phyloP scores from a whole-genome alignment of 2,888 invertebrate genomes.

The Acrobasis repandana region DNA sequence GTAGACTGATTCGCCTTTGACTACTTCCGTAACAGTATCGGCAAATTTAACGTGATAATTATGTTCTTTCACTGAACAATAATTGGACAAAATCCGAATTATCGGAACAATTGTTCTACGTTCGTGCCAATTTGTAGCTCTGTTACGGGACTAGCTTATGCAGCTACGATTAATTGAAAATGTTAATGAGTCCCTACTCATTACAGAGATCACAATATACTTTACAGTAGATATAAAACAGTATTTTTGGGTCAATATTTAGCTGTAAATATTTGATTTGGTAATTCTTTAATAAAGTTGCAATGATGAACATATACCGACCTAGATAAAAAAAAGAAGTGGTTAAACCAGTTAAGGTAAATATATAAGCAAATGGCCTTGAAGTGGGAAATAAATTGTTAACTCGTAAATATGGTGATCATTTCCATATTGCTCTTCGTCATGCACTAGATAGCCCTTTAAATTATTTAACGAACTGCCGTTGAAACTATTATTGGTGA shows the following conservation, averaged over 20 bases:
- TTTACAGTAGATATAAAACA: background rate
- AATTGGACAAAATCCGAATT: conserved; percentile 10
- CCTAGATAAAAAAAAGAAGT: too few species aligned
- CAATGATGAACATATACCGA: too few species aligned
- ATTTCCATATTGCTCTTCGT: too few species aligned
- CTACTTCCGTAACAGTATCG: conserved; percentile 41
- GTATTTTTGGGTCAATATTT: background rate
- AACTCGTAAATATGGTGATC: too few species aligned
- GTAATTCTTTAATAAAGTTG: too few species aligned
- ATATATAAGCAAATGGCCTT: too few species aligned
- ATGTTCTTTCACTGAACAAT: conserved; percentile 29
- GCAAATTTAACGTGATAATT: conserved; percentile 50
- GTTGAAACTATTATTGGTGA: too few species aligned
- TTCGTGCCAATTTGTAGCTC: conserved; percentile 4
- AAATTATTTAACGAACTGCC: too few species aligned
- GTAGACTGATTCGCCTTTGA: conserved; percentile 52
- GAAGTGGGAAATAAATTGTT: too few species aligned
- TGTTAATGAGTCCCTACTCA: too few species aligned
- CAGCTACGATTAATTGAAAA: conserved; percentile 4
- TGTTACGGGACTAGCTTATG: background rate
- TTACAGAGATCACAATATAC: background rate
- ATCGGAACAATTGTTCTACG: conserved; percentile 11
- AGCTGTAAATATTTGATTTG: background rate
- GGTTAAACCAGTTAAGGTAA: too few species aligned
- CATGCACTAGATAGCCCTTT: too few species aligned